phyloP scores from a whole-genome alignment of 2,797 vertebrate genomes.

The Chaetophractus vellerosus region DNA sequence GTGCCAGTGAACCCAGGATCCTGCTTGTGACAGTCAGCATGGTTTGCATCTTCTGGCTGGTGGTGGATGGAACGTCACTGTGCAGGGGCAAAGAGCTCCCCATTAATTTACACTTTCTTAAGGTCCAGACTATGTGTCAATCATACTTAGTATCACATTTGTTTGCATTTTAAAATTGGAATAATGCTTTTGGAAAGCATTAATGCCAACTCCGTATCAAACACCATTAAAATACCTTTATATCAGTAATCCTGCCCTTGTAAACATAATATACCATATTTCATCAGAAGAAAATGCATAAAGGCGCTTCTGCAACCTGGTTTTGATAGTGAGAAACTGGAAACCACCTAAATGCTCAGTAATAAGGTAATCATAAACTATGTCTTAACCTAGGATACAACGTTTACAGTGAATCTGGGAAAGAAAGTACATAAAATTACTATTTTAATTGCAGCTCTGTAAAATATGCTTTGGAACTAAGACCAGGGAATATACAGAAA shows the following conservation, averaged over 20 bases:
- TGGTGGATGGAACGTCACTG: no score
- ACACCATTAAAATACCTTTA: neutral
- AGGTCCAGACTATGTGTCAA: neutral
- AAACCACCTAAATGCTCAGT: neutral
- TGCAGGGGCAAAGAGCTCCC: no score
- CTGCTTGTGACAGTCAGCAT: no score
- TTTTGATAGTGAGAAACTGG: neutral
- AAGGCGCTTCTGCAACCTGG: neutral
- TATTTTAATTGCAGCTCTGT: conserved; percentile 1
- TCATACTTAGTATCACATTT: neutral
- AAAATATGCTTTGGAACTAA: neutral
- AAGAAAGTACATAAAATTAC: neutral
- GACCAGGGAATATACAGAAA: neutral
- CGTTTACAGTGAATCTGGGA: neutral
- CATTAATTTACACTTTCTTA: no score
- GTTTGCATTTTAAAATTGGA: neutral
- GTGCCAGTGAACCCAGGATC: no score
- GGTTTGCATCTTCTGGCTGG: no score
- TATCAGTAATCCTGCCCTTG: conserved; percentile 5
- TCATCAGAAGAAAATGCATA: neutral
- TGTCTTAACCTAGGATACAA: neutral
- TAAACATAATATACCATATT: neutral
- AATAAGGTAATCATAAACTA: neutral
- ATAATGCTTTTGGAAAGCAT: neutral
- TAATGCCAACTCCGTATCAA: neutral